Conservation (phyloP, 2,888 invertebrate genomes). For the Mimas tiliae region DNA sequence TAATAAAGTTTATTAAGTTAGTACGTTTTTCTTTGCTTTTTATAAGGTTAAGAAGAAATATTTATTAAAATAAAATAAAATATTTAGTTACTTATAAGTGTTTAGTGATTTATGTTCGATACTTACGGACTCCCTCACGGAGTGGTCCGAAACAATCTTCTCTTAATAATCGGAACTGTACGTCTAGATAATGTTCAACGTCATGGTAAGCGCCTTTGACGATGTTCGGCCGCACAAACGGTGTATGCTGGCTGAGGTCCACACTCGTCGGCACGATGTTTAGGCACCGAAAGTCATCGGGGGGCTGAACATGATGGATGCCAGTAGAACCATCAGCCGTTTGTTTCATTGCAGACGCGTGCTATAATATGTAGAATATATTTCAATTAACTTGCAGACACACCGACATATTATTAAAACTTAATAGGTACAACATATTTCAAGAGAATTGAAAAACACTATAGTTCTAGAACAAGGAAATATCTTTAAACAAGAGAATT, state of each 20-base stretch:
- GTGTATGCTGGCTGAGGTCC: constrained; percentile 55
- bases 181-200: constrained; percentile 90
- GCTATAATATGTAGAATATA: neutral
- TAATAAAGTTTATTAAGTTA: too few relatives aligned
- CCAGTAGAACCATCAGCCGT: neutral
- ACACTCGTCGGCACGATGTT: constrained; percentile 60
- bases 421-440: too few relatives aligned
- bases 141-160: constrained; percentile 92
- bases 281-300: constrained; percentile 65
- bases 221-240: constrained; percentile 80
- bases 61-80: too few relatives aligned
- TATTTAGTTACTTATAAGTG: too few relatives aligned
- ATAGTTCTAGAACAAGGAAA: too few relatives aligned
- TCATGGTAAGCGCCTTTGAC: constrained; percentile 85
- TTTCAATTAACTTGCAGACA: too few relatives aligned
- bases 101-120: constrained; percentile 1
- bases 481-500: too few relatives aligned
- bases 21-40: too few relatives aligned
- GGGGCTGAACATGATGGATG: constrained; percentile 48
- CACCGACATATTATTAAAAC: too few relatives aligned
- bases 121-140: constrained; percentile 85
- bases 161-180: constrained; percentile 90
- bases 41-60: too few relatives aligned
- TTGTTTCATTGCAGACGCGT: neutral
- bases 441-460: too few relatives aligned